Evolutionary conservation across 2,888 invertebrate species (phyloP), one percentile per base, ranked within the genome.

Genomic region (Antheraea assamensis): DNA sequence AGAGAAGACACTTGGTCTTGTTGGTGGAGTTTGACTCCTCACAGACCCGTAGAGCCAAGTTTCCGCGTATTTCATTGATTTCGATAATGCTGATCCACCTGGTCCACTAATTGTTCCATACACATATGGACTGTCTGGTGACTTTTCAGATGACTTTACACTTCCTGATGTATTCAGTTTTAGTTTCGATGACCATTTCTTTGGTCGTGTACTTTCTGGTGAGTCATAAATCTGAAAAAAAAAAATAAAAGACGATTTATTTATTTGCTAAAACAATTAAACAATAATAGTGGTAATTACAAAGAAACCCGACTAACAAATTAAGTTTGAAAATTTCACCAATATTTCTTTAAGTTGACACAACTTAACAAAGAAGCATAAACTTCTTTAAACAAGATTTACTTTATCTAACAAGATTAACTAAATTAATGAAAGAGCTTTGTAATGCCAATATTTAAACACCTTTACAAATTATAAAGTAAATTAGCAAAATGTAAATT

Each of bases 41-140:
- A 97, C 96, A 58, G 97, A 97, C 81, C 97, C 97, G 86, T 98
- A 98, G 24, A 98, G 95, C 98, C 98, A 98, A 74, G 97, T 97
- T 85, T 98, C 97, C 58, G 97, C 97, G 92, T 97, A 97, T 88
- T 97, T 96, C 97, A 98, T 97, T 85, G 97, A 97, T 88, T 97
- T 97, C 75, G 97, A 97, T 73, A 97, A 89, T n/a, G 97, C 96
- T 83, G 96, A 96, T 76, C 96, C 96, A 73, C 96, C 96, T 79
- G 96, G 96, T 79, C 95, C 95, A 77, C 92, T 91, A 78, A 94
- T 90, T 42, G 94, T 94, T 70, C 95, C 95, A 82, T 94, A 95
- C 90, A 94, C 89, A 76, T 92, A 93, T 75, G 93, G 91, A 77
- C 91, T 93, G 76, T 93, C 93, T 75, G 94, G 93, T 79, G 93